phyloP scores from a whole-genome alignment of 2,888 invertebrate genomes.

The Anthophora plumipes region DNA sequence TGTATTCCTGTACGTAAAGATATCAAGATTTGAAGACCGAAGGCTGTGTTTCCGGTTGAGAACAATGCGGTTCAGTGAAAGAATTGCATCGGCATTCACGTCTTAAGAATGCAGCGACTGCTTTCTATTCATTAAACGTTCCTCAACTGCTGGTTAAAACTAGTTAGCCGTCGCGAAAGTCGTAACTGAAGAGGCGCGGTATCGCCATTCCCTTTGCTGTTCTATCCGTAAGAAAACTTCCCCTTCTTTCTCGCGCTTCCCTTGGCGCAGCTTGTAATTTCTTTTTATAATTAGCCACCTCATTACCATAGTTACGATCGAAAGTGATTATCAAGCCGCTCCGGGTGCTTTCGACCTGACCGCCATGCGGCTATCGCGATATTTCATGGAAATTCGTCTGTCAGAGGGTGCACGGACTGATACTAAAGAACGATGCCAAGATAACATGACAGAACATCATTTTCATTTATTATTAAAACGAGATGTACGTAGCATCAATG shows the following conservation, averaged over 20 bases:
- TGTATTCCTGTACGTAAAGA: background rate
- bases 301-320: slow-evolving; percentile 76
- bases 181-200: slow-evolving; percentile 65
- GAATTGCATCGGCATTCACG: slow-evolving; percentile 22
- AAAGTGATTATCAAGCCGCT: slow-evolving; percentile 73
- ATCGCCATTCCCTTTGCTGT: slow-evolving; percentile 37
- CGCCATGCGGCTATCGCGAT: slow-evolving; percentile 61
- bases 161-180: slow-evolving; percentile 73
- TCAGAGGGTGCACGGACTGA: slow-evolving; percentile 24
- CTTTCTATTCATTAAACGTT: slow-evolving; percentile 76
- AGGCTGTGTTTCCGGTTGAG: too few species aligned
- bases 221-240: slow-evolving; percentile 54
- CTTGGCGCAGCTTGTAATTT: slow-evolving; percentile 67
- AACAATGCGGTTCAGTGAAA: slow-evolving; percentile 1
- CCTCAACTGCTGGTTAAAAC: slow-evolving; percentile 76
- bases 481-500: too few species aligned
- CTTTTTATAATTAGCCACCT: slow-evolving; percentile 74
- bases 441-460: too few species aligned
- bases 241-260: slow-evolving; percentile 23
- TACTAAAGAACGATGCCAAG: slow-evolving; percentile 30
- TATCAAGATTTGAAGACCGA: background rate
- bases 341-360: slow-evolving; percentile 29
- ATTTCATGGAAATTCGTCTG: slow-evolving; percentile 75
- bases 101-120: slow-evolving; percentile 41
- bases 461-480: too few species aligned